Percentiles rank a stretch among this genome's conserved stretches.
Conservation (phyloP, 1,140 invertebrate genomes). For the Popillia japonica region DNA sequence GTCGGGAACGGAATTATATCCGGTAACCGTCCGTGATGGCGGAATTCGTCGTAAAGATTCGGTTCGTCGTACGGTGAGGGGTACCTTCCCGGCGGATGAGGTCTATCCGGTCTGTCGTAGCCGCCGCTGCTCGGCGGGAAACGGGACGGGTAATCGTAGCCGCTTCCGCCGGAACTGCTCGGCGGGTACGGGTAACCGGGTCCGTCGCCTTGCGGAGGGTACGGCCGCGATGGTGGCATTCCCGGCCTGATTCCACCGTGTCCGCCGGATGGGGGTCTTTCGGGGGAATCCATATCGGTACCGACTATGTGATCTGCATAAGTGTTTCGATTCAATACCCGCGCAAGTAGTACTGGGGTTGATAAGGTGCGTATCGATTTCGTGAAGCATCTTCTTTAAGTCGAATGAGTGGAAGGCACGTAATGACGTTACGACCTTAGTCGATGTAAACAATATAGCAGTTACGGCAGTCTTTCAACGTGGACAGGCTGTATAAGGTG, state of each 20-base stretch:
- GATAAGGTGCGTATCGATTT: too few species aligned
- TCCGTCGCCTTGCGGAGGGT: slow-evolving; percentile 38
- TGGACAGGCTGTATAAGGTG: too few species aligned
- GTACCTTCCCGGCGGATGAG: slow-evolving; percentile 54
- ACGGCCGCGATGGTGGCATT: slow-evolving; percentile 41
- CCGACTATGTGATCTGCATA: slow-evolving; percentile 50
- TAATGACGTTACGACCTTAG: too few species aligned
- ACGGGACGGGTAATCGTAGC: slow-evolving; percentile 56
- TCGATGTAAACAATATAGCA: too few species aligned
- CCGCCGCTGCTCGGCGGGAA: slow-evolving; percentile 54
- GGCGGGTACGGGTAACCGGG: slow-evolving; percentile 55
- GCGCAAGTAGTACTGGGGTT: too few species aligned
- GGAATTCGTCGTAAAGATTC: slow-evolving; percentile 44
- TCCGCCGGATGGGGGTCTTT: slow-evolving; percentile 47
- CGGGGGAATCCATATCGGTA: slow-evolving; percentile 49
- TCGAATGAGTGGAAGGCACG: too few species aligned
- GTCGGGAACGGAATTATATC: slow-evolving; percentile 45
- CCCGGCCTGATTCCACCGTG: slow-evolving; percentile 43
- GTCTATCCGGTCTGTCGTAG: slow-evolving; percentile 6
- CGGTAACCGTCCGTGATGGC: slow-evolving; percentile 57
- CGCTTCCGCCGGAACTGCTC: slow-evolving; percentile 58
- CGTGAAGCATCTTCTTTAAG: too few species aligned
- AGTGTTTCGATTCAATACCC: slow-evolving; percentile 37
- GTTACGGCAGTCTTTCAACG: too few species aligned
- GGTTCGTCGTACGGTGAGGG: slow-evolving; percentile 56